phyloP scores from a whole-genome alignment of 1,140 invertebrate species.

The Hermetia illucens region DNA sequence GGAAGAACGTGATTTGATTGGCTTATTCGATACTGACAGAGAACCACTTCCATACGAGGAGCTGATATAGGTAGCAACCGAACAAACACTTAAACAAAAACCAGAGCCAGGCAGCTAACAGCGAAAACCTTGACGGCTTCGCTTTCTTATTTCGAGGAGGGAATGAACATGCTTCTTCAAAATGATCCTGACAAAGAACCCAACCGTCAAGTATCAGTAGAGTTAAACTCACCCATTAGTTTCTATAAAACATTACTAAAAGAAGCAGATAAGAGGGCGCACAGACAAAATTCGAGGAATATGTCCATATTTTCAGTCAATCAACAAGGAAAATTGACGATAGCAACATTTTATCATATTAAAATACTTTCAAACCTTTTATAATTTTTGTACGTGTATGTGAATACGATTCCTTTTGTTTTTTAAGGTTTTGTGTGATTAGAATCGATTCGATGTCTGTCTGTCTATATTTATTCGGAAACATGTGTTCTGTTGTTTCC shows the following conservation, averaged over 20 bases:
- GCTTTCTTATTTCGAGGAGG: conserved; percentile 10
- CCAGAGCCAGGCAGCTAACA: conserved; percentile 10
- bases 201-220: conserved; percentile 2
- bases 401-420: too few species aligned
- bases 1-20: conserved; percentile 13
- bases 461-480: too few species aligned
- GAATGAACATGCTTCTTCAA: conserved; percentile 9
- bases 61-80: conserved; percentile 12
- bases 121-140: conserved; percentile 9
- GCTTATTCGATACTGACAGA: conserved; percentile 12
- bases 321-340: too few species aligned
- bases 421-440: too few species aligned
- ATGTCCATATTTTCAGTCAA: too few species aligned
- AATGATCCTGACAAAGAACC: conserved; percentile 6
- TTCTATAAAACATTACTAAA: conserved; percentile 10
- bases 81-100: conserved; percentile 9
- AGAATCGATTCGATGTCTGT: too few species aligned
- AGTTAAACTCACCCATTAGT: conserved; percentile 8
- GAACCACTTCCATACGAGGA: conserved; percentile 13
- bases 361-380: too few species aligned
- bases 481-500: too few species aligned
- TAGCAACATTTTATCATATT: too few species aligned
- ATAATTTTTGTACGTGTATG: too few species aligned
- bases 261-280: conserved; percentile 11
- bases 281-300: too few species aligned